Evolutionary conservation across 2,113 vertebrate genomes (phyloP).

Genomic region (Seriola rivoliana): DNA sequence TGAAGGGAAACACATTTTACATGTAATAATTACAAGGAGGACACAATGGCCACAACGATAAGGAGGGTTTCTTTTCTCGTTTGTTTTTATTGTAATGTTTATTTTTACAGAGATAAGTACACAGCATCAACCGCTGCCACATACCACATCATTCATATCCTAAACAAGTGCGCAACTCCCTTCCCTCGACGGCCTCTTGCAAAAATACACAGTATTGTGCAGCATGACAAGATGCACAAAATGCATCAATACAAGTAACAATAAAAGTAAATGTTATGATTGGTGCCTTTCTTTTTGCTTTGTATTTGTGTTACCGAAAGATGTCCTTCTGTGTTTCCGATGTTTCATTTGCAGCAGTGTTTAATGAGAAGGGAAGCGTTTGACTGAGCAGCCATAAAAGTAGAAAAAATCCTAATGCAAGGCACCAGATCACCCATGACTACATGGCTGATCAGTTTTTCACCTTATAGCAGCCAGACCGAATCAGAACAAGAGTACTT

Average conservation of each 20-base stretch:
- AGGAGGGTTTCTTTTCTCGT: constrained; percentile 1
- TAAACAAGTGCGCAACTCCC: neutral
- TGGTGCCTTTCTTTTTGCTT: neutral
- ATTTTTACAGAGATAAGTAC: constrained; percentile 21
- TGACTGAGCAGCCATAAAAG: constrained; percentile 1
- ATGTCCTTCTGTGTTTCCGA: neutral
- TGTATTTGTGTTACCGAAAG: neutral
- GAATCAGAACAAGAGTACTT: constrained; percentile 6
- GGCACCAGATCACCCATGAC: neutral
- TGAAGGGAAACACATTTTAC: neutral
- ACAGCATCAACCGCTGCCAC: neutral
- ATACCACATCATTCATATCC: constrained; percentile 1
- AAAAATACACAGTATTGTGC: constrained; percentile 3
- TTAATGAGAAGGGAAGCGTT: neutral
- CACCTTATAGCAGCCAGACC: constrained; percentile 2
- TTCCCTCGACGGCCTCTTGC: neutral
- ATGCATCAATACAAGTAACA: neutral
- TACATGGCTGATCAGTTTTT: constrained; percentile 13
- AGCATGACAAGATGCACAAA: neutral
- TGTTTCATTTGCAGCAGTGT: neutral
- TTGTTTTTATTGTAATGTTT: constrained; percentile 15
- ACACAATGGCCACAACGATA: neutral
- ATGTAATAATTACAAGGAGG: constrained; percentile 5
- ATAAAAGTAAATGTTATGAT: neutral
- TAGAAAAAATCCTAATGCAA: neutral